A percentile compares a stretch with the other conserved stretches of the same genome.
Evolutionary conservation across 2,888 invertebrate species (phyloP).

Genomic region (Rotaria socialis): DNA sequence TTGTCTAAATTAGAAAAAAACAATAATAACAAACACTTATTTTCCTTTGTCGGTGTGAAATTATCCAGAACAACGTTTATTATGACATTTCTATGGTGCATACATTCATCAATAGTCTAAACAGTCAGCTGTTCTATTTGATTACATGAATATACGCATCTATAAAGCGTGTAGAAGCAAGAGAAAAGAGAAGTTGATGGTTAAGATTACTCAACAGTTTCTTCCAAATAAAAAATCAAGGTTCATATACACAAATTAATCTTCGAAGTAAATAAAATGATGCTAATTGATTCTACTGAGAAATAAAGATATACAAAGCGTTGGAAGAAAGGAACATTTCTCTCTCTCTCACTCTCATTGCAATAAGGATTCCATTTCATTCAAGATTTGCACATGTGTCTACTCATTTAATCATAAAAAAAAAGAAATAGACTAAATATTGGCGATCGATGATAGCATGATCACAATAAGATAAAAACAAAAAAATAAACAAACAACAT

Average conservation of each 20-base stretch:
- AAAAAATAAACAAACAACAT: neutral
- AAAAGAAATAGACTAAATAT: neutral
- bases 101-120: neutral
- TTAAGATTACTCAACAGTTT: neutral
- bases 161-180: neutral
- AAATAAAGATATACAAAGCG: neutral
- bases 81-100: neutral
- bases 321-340: neutral
- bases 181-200: neutral
- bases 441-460: neutral
- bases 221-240: neutral
- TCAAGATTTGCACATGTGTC: neutral
- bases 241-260: neutral
- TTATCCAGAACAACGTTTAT: too few species aligned
- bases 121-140: neutral
- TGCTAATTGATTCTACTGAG: neutral
- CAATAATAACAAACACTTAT: too few species aligned
- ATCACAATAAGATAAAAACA: neutral
- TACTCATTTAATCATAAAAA: slow-evolving; percentile 1
- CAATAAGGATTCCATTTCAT: too few species aligned
- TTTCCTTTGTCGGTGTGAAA: too few species aligned
- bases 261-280: neutral
- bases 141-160: too few species aligned
- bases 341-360: neutral
- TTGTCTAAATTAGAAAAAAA: too few species aligned